These are phyloP conservation scores for Ophioninae sp. DNA, from an alignment of 2,888 invertebrate species.

Conservation along the genomic window DNA sequence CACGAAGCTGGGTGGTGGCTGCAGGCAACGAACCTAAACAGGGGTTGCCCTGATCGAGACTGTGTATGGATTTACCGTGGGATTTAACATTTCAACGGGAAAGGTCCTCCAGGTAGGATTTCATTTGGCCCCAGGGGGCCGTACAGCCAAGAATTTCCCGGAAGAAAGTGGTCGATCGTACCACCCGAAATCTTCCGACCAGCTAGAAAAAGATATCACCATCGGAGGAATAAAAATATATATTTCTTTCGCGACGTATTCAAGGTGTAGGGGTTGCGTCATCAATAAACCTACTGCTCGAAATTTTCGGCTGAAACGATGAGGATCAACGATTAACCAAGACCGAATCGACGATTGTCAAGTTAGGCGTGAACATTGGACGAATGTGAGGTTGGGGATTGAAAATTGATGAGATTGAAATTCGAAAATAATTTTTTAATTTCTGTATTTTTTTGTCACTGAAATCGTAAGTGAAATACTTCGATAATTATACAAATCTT, in stretches of 20 bases:
- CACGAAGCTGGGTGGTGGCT: constrained; percentile 28
- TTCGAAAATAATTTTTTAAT: no score
- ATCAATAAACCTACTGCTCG: background rate
- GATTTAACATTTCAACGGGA: constrained; percentile 72
- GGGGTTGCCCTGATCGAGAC: constrained; percentile 40
- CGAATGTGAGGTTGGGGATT: no score
- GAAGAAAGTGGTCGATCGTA: constrained; percentile 57
- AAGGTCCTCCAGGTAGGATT: constrained; percentile 75
- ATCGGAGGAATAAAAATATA: constrained; percentile 37
- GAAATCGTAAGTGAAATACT: no score
- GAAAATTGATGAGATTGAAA: no score
- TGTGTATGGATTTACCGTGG: constrained; percentile 73
- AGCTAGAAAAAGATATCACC: constrained; percentile 22
- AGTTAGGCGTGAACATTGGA: no score
- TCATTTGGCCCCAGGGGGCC: constrained; percentile 70
- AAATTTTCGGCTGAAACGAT: background rate
- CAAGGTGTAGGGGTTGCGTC: constrained; percentile 25
- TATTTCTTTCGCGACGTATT: background rate
- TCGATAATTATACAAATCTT: no score
- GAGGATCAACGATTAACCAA: no score
- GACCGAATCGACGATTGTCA: no score
- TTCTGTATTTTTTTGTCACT: no score
- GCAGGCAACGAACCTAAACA: constrained; percentile 43
- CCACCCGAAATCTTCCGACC: constrained; percentile 17
- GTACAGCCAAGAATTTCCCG: constrained; percentile 36